Base-by-base conservation (phyloP, 2,888 invertebrate genomes). In the Lissonota sp. region DNA sequence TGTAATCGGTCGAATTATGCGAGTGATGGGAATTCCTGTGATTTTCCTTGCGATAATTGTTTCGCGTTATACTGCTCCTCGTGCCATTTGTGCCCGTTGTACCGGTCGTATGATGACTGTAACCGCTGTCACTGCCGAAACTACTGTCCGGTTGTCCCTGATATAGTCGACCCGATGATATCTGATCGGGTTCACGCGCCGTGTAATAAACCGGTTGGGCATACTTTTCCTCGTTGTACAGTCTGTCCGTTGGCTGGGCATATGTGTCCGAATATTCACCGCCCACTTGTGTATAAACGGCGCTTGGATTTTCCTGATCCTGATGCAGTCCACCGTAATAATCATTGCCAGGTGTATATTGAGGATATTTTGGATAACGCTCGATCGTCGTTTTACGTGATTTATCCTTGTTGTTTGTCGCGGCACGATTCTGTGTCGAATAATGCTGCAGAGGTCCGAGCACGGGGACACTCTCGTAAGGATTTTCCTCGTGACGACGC, bases 41-140 rank as follows among this genome's bases (percentile, higher is more conserved):
- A 74, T 90, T 91, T 73, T 91, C 90, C 83, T 90, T 91, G 14
- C 91, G 86, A 79, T 90, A 89, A 73, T 88, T 89, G 71, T 89
- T 89, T 67, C 89, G 87, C 60, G 85, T 88, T 73, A 81, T 83
- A 67, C 88, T 90, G 64, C 90, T 89, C 39, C 91, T 86, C 6
- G 86, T 85, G 26, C 88, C 86, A 57, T 86, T 87, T 8, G 94
- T 94, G 4, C 94, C 94, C 69, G 95, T 93, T 1, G 95, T 95
- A 0, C 95, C 95, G 83, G 95, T 95, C 4, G 96, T 96, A 88
- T 96, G 96, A 92, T 97, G 97, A 92, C 97, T 97, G 92, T 97
- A 97, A 7, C 97, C 97, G 60, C 97, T 97, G 92, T 97, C 97
- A 6, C 97, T 97, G 42, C 97, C 97, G 85, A 97, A 96, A 4